These are phyloP conservation scores for Proterorhinus semilunaris DNA, from an alignment of 2,113 vertebrate species.

Conservation along the genomic window DNA sequence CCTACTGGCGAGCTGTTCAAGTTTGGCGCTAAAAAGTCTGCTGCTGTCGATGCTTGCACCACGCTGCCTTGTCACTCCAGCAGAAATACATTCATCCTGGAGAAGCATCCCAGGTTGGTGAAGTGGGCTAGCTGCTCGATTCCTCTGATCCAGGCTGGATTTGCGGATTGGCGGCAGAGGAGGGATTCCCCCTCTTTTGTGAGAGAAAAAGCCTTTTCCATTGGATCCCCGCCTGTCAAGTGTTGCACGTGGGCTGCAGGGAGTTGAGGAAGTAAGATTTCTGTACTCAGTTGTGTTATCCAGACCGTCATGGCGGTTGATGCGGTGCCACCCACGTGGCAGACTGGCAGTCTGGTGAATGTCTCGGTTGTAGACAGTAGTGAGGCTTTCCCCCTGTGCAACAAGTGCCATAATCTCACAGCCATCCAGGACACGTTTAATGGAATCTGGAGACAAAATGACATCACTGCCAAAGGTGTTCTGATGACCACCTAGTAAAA, in stretches of 20 bases:
- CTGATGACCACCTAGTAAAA: conserved; percentile 59
- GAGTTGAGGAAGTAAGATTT: conserved; percentile 71
- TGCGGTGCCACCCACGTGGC: conserved; percentile 78
- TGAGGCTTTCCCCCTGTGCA: conserved; percentile 63
- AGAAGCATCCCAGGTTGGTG: conserved; percentile 73
- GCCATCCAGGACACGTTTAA: conserved; percentile 86
- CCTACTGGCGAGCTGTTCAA: conserved; percentile 90
- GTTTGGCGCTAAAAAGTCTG: conserved; percentile 90
- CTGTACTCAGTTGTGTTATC: conserved; percentile 73
- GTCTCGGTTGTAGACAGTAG: conserved; percentile 71
- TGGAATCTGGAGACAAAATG: conserved; percentile 79
- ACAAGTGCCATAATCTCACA: conserved; percentile 80
- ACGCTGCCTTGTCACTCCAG: conserved; percentile 56
- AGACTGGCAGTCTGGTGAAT: conserved; percentile 83
- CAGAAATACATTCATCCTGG: conserved; percentile 40
- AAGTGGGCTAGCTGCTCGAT: conserved; percentile 89
- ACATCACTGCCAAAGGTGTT: conserved; percentile 78
- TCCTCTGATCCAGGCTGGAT: conserved; percentile 95
- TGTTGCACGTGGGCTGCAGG: conserved; percentile 80
- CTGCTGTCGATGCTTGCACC: conserved; percentile 83
- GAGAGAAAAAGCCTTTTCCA: conserved; percentile 85
- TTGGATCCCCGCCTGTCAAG: conserved; percentile 84
- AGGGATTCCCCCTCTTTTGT: conserved; percentile 90
- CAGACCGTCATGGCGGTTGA: conserved; percentile 78
- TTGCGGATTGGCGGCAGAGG: conserved; percentile 92